Conservation (phyloP, 2,797 vertebrate species). For the Cyclopterus lumpus region DNA sequence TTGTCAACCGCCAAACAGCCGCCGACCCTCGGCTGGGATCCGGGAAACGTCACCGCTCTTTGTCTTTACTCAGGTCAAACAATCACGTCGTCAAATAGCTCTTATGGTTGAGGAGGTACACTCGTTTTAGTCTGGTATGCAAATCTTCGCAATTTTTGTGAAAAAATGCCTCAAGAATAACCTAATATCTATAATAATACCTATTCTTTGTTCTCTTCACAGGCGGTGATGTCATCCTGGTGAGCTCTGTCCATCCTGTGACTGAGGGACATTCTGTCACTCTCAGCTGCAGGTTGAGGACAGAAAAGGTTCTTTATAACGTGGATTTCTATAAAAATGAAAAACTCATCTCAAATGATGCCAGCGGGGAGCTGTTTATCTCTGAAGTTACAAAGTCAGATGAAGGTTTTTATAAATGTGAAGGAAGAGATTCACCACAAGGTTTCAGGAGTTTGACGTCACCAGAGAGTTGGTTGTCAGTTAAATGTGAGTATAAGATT, state of each 20-base stretch:
- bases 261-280: conserved; percentile 43
- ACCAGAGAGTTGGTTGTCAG: conserved; percentile 47
- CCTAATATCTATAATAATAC: too few relatives aligned
- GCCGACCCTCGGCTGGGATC: too few relatives aligned
- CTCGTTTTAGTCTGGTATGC: too few relatives aligned
- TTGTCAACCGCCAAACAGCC: too few relatives aligned
- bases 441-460: conserved; percentile 40
- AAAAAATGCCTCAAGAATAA: too few relatives aligned
- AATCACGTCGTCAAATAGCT: too few relatives aligned
- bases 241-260: conserved; percentile 54
- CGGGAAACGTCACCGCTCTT: too few relatives aligned
- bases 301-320: accelerated
- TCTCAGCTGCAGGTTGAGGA: conserved; percentile 41
- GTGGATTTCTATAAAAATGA: conserved; percentile 56
- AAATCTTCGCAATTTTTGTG: too few relatives aligned
- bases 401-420: conserved; percentile 61
- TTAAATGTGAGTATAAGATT: conserved; percentile 15
- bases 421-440: neutral
- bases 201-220: neutral
- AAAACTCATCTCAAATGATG: conserved; percentile 26
- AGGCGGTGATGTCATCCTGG: neutral
- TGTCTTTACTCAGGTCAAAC: too few relatives aligned
- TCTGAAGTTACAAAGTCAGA: conserved; percentile 50
- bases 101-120: too few relatives aligned
- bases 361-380: conserved; percentile 38